Base-by-base conservation (phyloP, 2,888 invertebrate genomes). In the Andricus curvator region DNA sequence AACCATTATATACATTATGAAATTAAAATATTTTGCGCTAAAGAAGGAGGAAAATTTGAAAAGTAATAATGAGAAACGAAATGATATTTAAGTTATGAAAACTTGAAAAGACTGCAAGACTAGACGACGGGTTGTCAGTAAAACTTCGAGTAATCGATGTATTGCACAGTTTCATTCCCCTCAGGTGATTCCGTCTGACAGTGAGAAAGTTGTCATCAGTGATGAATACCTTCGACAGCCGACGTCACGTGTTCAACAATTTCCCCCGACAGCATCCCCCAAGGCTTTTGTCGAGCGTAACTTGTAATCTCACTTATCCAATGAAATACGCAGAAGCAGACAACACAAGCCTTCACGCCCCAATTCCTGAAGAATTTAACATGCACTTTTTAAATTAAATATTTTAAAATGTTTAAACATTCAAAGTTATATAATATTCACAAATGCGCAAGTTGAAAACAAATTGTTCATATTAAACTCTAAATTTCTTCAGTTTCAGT, bases 221-320 rank as follows among this genome's bases (percentile, higher is more conserved):
- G 22, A 62, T 25, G 60, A 62, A 62, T 62, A 62, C 11, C 22
- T 22, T 62, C 60, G 22, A 62, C 25, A 13, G 25, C 13, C 22
- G n/a, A 22, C 60, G 22, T 22, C 60, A 25, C 60, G 25, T 62
- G 60, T 62, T 62, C 13, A 25, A 62, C 22, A 22, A 22, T 62
- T 51, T 62, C 22, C 60, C 25, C 3, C 22, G 22, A 62, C 60
- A 62, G 60, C 13, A 22, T 62, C 60, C 60, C 60, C 22, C 13
- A 22, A 22, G 22, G 51, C 51, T 62, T 22, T 62, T 62, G 60
- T 62, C 22, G 22, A 62, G 22, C 22, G 22, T 13, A 62, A 62
- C 25, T 62, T 62, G n/a, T 62, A 62, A 62, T 62, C 60, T 62
- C 60, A 22, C n/a, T 62, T 22, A 62, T 62, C 22, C 25, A 62